Conservation (phyloP, 2,113 vertebrate species). For the Lamprotornis superbus region DNA sequence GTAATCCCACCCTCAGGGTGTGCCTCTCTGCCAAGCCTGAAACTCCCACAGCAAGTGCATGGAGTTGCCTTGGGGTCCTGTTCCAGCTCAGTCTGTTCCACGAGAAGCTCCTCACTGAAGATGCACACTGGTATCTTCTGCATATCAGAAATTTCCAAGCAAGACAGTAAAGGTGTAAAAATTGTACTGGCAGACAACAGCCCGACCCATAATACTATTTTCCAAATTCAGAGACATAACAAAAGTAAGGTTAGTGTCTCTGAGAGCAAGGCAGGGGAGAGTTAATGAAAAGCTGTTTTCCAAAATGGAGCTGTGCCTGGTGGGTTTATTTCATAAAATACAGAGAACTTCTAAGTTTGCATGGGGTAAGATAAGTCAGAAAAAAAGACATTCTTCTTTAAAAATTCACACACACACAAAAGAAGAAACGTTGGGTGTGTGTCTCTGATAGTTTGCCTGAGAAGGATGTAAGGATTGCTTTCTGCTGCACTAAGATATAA, state of each 20-base stretch:
- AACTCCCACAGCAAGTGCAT: not conserved
- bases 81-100: not conserved
- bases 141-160: not conserved
- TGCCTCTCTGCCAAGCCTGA: not conserved
- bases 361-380: not conserved
- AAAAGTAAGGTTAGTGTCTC: not conserved
- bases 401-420: not conserved
- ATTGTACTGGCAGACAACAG: not conserved
- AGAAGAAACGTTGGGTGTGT: not conserved
- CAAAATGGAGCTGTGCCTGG: not conserved
- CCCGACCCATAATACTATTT: not conserved
- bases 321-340: not conserved
- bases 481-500: not conserved
- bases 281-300: not conserved
- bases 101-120: not conserved
- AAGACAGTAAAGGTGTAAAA: not conserved
- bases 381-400: not conserved
- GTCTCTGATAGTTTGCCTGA: not conserved
- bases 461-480: not conserved
- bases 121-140: rapidly evolving
- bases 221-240: not conserved
- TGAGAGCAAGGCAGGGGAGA: not conserved
- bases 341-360: not conserved
- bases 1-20: not conserved
- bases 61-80: not conserved